Conservation (phyloP, 2,888 invertebrate genomes). For the Carabus problematicus region DNA sequence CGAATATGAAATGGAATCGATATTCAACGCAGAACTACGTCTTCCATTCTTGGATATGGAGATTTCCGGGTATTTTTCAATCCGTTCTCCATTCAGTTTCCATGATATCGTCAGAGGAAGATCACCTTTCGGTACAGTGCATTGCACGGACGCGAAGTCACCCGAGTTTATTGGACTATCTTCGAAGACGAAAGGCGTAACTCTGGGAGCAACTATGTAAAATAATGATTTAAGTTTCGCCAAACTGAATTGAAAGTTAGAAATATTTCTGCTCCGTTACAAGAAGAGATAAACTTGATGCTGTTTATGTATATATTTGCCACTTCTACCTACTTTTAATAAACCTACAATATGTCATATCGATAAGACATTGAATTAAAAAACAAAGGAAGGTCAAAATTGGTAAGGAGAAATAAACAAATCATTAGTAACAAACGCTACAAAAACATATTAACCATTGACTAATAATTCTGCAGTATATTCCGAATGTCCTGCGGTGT, state of each 20-base stretch:
- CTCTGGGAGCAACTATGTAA: constrained; percentile 73
- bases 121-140: constrained; percentile 71
- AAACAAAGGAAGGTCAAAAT: constrained; percentile 27
- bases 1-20: constrained; percentile 70
- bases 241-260: background rate
- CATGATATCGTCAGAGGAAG: constrained; percentile 76
- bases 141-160: constrained; percentile 65
- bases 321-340: too few species aligned
- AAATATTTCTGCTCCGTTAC: too few species aligned
- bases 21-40: constrained; percentile 72
- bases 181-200: constrained; percentile 72
- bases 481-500: constrained; percentile 71
- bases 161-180: constrained; percentile 72
- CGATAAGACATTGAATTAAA: background rate
- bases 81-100: constrained; percentile 73
- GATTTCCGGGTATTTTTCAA: constrained; percentile 65
- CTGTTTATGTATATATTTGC: too few species aligned
- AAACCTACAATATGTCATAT: too few species aligned
- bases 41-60: constrained; percentile 63
- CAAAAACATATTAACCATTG: constrained; percentile 67
- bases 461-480: constrained; percentile 72
- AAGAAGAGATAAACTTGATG: too few species aligned
- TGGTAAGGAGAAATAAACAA: constrained; percentile 28
- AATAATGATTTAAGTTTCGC: constrained; percentile 49
- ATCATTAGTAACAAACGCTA: background rate